phyloP scores from a whole-genome alignment of 2,113 vertebrate genomes.

The Solea solea region DNA sequence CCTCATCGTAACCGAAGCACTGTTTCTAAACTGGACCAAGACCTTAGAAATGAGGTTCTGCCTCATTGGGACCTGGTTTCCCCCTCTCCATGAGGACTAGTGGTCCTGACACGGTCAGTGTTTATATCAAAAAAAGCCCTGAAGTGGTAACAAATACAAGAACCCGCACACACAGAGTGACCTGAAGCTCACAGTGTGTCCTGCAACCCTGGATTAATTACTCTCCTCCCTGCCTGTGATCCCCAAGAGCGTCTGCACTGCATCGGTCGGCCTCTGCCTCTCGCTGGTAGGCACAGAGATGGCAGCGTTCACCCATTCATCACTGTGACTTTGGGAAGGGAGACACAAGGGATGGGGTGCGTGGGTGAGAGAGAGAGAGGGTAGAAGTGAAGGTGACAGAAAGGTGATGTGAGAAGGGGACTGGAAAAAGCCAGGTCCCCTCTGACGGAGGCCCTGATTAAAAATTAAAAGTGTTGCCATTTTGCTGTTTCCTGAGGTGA shows the following conservation, averaged over 20 bases:
- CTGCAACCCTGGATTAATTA: slow-evolving; percentile 82
- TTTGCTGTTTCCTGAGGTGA: slow-evolving; percentile 51
- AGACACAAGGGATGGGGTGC: slow-evolving; percentile 48
- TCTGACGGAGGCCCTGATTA: slow-evolving; percentile 74
- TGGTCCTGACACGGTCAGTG: too few relatives aligned
- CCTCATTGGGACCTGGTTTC: too few relatives aligned
- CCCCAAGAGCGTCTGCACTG: slow-evolving; percentile 76
- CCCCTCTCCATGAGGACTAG: too few relatives aligned
- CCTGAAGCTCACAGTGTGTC: slow-evolving; percentile 60
- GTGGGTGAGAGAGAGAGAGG: slow-evolving; percentile 41
- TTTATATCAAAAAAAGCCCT: too few relatives aligned
- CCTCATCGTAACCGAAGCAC: too few relatives aligned
- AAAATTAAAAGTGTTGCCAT: slow-evolving; percentile 74
- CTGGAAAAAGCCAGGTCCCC: slow-evolving; percentile 64
- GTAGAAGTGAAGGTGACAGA: slow-evolving; percentile 67
- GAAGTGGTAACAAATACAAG: too few relatives aligned
- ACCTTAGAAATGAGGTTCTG: too few relatives aligned
- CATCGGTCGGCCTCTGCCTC: slow-evolving; percentile 72
- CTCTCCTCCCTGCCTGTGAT: slow-evolving; percentile 74
- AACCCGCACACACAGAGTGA: slow-evolving; percentile 27
- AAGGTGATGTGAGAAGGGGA: slow-evolving; percentile 62
- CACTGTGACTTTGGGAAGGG: slow-evolving; percentile 78
- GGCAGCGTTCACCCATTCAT: slow-evolving; percentile 79
- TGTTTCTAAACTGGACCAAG: too few relatives aligned
- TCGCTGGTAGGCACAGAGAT: slow-evolving; percentile 79